These are phyloP conservation scores for Phyllotis vaccarum DNA, from an alignment of 2,797 vertebrate species.

Conservation along the genomic window DNA sequence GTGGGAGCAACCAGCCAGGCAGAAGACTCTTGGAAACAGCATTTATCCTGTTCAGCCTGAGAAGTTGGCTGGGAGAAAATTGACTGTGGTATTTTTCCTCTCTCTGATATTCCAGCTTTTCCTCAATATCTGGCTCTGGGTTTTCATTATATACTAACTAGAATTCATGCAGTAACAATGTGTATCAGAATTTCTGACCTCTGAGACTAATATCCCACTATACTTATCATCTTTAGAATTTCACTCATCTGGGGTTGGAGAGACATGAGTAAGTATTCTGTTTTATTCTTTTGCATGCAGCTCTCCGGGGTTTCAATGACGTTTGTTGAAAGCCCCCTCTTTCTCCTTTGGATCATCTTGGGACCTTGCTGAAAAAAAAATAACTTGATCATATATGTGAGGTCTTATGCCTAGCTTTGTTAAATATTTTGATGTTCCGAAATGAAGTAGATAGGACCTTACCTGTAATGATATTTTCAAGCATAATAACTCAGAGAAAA, in stretches of 20 bases:
- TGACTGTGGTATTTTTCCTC: too few relatives aligned
- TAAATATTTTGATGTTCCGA: slow-evolving; percentile 31
- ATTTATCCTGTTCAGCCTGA: too few relatives aligned
- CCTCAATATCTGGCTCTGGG: too few relatives aligned
- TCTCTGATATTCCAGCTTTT: too few relatives aligned
- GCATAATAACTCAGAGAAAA: slow-evolving; percentile 11
- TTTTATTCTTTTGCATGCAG: background rate
- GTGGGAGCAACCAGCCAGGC: too few relatives aligned
- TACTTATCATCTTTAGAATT: background rate
- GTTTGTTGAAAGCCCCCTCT: slow-evolving; percentile 11
- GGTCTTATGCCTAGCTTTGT: background rate
- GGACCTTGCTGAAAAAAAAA: slow-evolving; percentile 4
- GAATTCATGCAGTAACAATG: background rate
- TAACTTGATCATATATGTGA: background rate
- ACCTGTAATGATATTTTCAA: slow-evolving; percentile 26
- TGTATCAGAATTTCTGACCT: background rate
- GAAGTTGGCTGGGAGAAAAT: too few relatives aligned
- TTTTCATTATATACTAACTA: too few relatives aligned
- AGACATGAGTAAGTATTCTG: background rate
- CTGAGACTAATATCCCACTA: background rate
- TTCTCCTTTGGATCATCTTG: background rate
- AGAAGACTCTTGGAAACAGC: too few relatives aligned
- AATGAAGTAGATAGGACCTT: slow-evolving; percentile 3
- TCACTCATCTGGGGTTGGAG: background rate
- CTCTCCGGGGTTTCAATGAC: background rate